Evolutionary conservation across 2,888 invertebrate genomes (phyloP).

Genomic region (Sycophila texana): DNA sequence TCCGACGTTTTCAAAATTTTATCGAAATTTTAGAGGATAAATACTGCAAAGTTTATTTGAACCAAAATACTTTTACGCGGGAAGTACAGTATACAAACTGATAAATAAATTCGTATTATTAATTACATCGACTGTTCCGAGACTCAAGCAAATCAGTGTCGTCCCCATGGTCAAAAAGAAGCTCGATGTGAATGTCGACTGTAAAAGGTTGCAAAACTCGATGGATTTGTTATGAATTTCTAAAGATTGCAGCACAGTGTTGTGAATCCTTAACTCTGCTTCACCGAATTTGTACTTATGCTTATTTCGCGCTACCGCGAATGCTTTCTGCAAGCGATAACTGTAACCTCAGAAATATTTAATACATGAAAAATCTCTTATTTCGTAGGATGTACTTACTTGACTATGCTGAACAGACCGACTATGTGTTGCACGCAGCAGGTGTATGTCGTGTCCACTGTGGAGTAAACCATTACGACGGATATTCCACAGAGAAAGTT

Average conservation of each 20-base stretch:
- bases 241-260: background rate
- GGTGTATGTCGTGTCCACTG: conserved; percentile 7
- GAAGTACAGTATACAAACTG: too few relatives aligned
- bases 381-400: conserved; percentile 13
- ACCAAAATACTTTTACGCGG: too few relatives aligned
- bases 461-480: background rate
- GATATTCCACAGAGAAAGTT: background rate
- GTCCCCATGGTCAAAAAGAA: background rate
- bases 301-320: background rate
- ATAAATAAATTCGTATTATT: too few relatives aligned
- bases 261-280: background rate
- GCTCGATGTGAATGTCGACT: background rate
- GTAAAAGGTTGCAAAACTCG: background rate
- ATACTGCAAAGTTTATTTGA: too few relatives aligned
- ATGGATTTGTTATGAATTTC: conserved; percentile 1
- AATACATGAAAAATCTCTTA: too few relatives aligned
- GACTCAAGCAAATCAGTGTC: background rate
- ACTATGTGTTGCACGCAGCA: conserved; percentile 20
- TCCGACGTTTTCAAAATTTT: too few relatives aligned
- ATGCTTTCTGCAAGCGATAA: background rate
- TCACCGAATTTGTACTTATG: background rate
- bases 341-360: background rate
- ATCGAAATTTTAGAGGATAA: too few relatives aligned
- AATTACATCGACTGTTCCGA: conserved; percentile 28
- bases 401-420: conserved; percentile 30